These are phyloP conservation scores for Wiebesia pumilae DNA, from an alignment of 1,140 invertebrate species.

Conservation along the genomic window DNA sequence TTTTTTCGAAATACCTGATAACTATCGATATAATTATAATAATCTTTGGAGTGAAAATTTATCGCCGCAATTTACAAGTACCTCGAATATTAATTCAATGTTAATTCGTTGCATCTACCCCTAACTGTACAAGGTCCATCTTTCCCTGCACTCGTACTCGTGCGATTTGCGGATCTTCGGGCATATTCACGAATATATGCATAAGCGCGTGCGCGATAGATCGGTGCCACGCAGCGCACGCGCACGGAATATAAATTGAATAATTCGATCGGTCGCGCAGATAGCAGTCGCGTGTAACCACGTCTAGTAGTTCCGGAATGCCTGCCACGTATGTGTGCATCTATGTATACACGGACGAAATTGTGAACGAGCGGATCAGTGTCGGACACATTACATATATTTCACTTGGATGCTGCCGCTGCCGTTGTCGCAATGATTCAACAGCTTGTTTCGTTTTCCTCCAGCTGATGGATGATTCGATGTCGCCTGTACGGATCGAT, in stretches of 20 bases:
- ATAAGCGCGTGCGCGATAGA: neutral
- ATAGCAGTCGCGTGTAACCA: slow-evolving; percentile 5
- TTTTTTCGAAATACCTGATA: too few species aligned
- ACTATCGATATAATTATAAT: too few species aligned
- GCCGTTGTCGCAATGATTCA: slow-evolving; percentile 23
- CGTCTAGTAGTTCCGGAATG: slow-evolving; percentile 45
- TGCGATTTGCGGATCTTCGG: neutral
- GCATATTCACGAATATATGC: neutral
- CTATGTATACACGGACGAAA: neutral
- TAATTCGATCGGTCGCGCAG: slow-evolving; percentile 43
- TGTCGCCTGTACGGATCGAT: too few species aligned
- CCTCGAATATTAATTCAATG: too few species aligned
- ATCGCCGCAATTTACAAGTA: too few species aligned
- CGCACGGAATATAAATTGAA: slow-evolving; percentile 46
- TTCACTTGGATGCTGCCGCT: slow-evolving; percentile 23
- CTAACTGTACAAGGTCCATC: too few species aligned
- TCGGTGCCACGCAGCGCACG: neutral
- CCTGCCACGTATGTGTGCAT: neutral
- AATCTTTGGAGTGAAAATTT: too few species aligned
- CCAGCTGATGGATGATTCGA: neutral
- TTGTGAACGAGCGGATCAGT: neutral
- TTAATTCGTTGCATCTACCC: too few species aligned
- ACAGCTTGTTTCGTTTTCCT: neutral
- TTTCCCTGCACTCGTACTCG: neutral
- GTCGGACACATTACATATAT: slow-evolving; percentile 20